Base-by-base conservation (phyloP, 64 coral and sea anemone genomes). In the Montipora capricornis region DNA sequence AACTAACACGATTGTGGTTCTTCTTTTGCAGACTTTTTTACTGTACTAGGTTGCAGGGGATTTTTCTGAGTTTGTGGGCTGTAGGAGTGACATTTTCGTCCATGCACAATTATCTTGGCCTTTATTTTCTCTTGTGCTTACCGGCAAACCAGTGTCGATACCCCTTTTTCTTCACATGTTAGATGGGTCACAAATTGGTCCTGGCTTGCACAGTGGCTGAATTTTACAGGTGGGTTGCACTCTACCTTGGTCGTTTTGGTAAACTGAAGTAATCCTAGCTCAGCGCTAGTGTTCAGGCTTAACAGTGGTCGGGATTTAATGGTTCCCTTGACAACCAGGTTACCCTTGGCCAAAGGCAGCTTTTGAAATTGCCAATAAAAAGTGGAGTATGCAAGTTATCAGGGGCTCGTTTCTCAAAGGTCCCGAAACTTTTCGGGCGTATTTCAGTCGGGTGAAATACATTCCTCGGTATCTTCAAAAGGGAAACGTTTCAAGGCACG, bases 51-150 rank as follows among this genome's bases (percentile, higher is more conserved):
- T 87, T 73, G 50, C 77, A 82, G 6, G 91, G 91, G 58, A 93
- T 93, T 29, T 50, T 86, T 52, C 49, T 73, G 17, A 47, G 80
- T 58, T 86, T 87, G 13, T 92, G 90, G 10, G 90, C 70, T 20
- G 85, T 52, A 47, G 52, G 80, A 3, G n/a, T 50, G 29, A 93
- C 57, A 45, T 22, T 19, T 87, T 87, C 73, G 50, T 93, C 58
- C 6, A 93, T 24, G 24, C 24, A 24, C 71, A 7, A 84, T 83
- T 22, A 92, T 7, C 91, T 93, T 87, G 44, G 82, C 81, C 22
- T 93, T 93, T 6, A 86, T 86, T 77, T 87, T 58, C 87, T 81
- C 37, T 92, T 84, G 73, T 92, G 90, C 45, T 93, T 93, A 7
- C 74, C 81, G 24, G 24, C 13, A 93, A 15, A 20, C 81, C 81